These are phyloP conservation scores for Ennomos erosarius DNA, from an alignment of 2,888 invertebrate genomes.

Conservation along the genomic window DNA sequence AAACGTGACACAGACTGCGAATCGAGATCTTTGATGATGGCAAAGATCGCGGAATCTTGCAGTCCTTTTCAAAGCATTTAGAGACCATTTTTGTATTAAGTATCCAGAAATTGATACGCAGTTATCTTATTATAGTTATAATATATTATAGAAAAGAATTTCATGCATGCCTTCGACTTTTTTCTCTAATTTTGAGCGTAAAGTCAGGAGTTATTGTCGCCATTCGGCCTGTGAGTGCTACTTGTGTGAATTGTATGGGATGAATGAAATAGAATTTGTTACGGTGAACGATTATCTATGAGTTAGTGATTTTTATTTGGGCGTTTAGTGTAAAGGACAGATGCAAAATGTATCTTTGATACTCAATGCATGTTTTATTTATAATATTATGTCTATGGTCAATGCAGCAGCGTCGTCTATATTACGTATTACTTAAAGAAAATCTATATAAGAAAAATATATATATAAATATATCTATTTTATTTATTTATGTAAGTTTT, in stretches of 20 bases:
- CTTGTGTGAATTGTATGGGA: conserved; percentile 50
- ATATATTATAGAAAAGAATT: conserved; percentile 67
- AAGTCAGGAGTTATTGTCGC: conserved; percentile 69
- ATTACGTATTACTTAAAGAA: too few relatives aligned
- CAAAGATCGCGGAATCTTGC: conserved; percentile 26
- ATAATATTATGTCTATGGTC: conserved; percentile 3
- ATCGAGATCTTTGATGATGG: conserved; percentile 13
- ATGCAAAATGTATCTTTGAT: conserved; percentile 41
- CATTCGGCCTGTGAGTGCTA: conserved; percentile 57
- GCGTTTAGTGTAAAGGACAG: conserved; percentile 39
- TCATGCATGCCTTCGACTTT: conserved; percentile 70
- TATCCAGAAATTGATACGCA: conserved; percentile 53
- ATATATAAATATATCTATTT: too few relatives aligned
- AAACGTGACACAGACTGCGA: background rate
- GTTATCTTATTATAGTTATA: conserved; percentile 72
- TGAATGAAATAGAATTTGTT: conserved; percentile 66
- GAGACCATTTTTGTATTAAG: conserved; percentile 44
- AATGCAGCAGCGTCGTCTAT: too few relatives aligned
- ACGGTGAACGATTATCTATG: conserved; percentile 69
- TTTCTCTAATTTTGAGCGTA: conserved; percentile 45
- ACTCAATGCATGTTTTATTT: background rate
- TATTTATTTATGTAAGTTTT: too few relatives aligned
- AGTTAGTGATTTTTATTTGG: conserved; percentile 50
- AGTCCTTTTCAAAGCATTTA: conserved; percentile 39
- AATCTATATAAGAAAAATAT: too few relatives aligned